phyloP scores from a whole-genome alignment of 2,797 vertebrate genomes.

The Eulemur albifrons region DNA sequence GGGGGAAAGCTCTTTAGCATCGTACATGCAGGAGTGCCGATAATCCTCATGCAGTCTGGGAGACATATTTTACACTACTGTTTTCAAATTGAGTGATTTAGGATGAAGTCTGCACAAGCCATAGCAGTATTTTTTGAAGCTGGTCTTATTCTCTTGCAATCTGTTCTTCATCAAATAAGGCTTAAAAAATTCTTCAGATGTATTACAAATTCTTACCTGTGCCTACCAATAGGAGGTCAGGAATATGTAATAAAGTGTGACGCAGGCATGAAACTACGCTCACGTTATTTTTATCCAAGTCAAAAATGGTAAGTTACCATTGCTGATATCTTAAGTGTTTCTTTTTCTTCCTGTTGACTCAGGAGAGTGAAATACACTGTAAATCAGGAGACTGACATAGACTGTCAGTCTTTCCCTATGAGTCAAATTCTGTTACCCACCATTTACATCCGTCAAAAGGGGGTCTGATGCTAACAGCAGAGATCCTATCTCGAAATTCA shows the following conservation, averaged over 20 bases:
- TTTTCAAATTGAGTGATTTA: not conserved
- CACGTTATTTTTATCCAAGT: slow-evolving; percentile 51
- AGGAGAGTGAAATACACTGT: not conserved
- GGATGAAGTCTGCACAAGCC: not conserved
- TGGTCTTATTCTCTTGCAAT: not conserved
- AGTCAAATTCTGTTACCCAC: not conserved
- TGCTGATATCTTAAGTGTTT: slow-evolving; percentile 30
- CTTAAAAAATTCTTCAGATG: not conserved
- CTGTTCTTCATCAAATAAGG: not conserved
- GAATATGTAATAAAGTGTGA: not conserved
- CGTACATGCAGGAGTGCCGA: not conserved
- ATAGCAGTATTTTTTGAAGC: not conserved
- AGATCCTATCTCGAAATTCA: not conserved
- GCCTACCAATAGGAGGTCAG: not conserved
- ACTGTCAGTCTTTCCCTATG: not conserved
- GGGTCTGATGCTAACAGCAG: not conserved
- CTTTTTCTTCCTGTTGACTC: not conserved
- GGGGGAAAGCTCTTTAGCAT: not conserved
- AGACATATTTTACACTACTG: not conserved
- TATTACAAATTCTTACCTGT: slow-evolving; percentile 26
- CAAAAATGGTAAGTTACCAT: slow-evolving; percentile 43
- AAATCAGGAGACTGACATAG: not conserved
- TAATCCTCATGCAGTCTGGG: not conserved
- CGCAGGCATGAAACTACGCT: not conserved
- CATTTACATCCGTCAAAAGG: not conserved